Evolutionary conservation across 2,888 invertebrate genomes (phyloP).

Genomic region (Brassicogethes aeneus): DNA sequence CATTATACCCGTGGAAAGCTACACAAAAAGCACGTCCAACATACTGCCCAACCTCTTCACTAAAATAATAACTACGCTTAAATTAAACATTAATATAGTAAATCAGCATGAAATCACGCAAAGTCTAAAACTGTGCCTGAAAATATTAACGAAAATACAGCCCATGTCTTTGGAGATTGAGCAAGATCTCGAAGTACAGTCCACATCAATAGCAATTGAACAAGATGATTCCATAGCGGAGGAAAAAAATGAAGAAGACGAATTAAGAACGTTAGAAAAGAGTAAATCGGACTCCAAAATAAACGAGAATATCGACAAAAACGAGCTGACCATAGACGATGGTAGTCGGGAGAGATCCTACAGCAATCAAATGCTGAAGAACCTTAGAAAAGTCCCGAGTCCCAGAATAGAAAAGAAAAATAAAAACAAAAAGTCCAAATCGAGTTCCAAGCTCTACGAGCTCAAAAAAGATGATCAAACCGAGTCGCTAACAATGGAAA

Average conservation of each 20-base stretch:
- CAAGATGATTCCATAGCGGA: conserved; percentile 12
- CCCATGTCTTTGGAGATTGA: conserved; percentile 44
- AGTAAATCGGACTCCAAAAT: conserved; percentile 60
- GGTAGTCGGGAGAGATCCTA: conserved; percentile 37
- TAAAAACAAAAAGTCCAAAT: conserved; percentile 51
- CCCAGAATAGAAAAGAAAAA: conserved; percentile 48
- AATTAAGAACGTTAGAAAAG: conserved; percentile 43
- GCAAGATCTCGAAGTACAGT: background rate
- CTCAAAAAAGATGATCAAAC: conserved; percentile 41
- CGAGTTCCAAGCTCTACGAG: conserved; percentile 47
- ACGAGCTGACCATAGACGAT: conserved; percentile 33
- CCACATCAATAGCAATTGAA: background rate
- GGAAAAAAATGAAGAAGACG: conserved; percentile 16
- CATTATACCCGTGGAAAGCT: conserved; percentile 65
- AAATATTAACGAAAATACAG: conserved; percentile 66
- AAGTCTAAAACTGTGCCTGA: conserved; percentile 59
- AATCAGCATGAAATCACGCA: conserved; percentile 54
- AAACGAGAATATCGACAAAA: conserved; percentile 38
- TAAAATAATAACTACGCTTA: conserved; percentile 53
- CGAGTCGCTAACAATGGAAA: conserved; percentile 15
- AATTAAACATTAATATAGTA: conserved; percentile 46
- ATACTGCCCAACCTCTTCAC: conserved; percentile 69
- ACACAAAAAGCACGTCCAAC: conserved; percentile 66
- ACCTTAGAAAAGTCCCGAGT: conserved; percentile 40
- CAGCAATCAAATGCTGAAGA: conserved; percentile 39